phyloP scores from a whole-genome alignment of 2,113 vertebrate species.

The Galemys pyrenaicus region DNA sequence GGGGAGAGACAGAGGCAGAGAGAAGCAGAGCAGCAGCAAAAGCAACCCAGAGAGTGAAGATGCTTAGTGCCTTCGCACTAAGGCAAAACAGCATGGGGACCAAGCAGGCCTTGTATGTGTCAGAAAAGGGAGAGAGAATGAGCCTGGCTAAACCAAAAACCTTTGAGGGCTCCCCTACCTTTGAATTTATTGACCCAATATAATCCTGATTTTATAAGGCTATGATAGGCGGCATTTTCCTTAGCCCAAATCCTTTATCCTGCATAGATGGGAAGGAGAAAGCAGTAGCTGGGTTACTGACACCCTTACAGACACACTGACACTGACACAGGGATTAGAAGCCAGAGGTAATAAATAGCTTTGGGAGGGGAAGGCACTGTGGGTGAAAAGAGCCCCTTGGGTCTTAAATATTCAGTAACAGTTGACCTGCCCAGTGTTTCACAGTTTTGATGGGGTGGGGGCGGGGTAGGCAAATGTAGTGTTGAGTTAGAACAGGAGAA shows the following conservation, averaged over 20 bases:
- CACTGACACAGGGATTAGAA: not conserved
- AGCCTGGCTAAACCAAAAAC: not conserved
- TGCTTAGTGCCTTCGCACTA: not conserved
- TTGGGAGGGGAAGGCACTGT: no score
- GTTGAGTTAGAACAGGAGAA: not conserved
- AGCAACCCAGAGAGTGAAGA: no score
- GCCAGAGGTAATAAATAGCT: not conserved
- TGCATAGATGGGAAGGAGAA: not conserved
- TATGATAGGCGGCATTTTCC: not conserved
- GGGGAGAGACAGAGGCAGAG: no score
- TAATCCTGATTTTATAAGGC: not conserved
- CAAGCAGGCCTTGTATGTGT: not conserved
- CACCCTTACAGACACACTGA: not conserved
- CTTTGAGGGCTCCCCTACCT: not conserved
- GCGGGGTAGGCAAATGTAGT: not conserved
- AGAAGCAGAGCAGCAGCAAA: no score
- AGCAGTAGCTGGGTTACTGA: not conserved
- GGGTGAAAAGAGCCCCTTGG: not conserved
- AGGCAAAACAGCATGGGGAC: not conserved
- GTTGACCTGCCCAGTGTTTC: not conserved
- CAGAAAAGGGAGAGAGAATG: not conserved
- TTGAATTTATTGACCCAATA: not conserved
- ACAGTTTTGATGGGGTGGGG: not conserved
- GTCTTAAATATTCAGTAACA: not conserved
- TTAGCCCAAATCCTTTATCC: not conserved